Evolutionary conservation across 2,888 invertebrate species (phyloP), one percentile per base, ranked within the genome.

Genomic region (Trachelus tabidus): DNA sequence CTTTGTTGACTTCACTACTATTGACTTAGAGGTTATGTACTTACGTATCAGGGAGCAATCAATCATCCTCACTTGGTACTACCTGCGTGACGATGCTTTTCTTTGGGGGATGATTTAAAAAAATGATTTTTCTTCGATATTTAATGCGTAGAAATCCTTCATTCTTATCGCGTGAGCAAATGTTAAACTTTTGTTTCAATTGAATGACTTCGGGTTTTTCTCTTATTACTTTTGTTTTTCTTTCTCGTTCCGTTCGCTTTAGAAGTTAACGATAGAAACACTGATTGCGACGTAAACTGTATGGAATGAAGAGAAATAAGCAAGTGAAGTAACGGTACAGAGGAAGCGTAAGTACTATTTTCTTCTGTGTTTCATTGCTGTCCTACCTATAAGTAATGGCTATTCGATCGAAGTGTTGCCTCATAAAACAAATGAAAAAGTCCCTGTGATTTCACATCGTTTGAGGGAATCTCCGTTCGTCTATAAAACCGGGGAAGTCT

Each of bases 401-500:
- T 56, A 56, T 23, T 56, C 23, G 56, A 56, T 56, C 56, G 56
- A 56, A 56, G 56, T 56, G 56, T 56, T 9, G 23, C 9, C 23
- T 56, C 56, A 23, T 56, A 75, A 75, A 33, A n/a, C 31, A 34
- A 69, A 71, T 71, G 71, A 71, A 71, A 71, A 71, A 71, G 68
- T 69, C 11, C 12, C 75, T 77, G 69, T 74, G 77, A 77, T 77
- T 75, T 69, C 75, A 69, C 37, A 75, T 56, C 23, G 31, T 76
- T 76, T 33, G 78, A 71, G 71, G 71, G 78, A 78, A 78, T 71
- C 34, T 78, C 78, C 75, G 35, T 74, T 76, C 75, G 71, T 76
- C 79, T 79, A 79, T 79, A 79, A 79, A 79, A 79, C 79, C 37
- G 74, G 76, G 76, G 73, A 76, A 79, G 76, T 79, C 76, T 76